These are phyloP conservation scores for Idaea biselata DNA, from an alignment of 2,888 invertebrate species.

Conservation along the genomic window DNA sequence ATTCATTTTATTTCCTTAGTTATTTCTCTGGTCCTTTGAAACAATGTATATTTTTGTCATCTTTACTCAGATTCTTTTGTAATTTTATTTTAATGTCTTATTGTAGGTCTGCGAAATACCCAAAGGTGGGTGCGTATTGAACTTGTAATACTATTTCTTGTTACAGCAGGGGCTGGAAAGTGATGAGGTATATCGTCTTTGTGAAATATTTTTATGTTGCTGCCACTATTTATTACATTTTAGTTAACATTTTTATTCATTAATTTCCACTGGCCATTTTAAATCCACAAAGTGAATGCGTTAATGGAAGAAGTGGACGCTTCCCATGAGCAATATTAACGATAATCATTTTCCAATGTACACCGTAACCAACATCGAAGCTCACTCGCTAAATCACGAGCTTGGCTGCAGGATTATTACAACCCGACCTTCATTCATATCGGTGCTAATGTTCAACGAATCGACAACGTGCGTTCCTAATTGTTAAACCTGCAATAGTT, in stretches of 20 bases:
- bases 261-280: slow-evolving; percentile 75
- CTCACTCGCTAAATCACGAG: slow-evolving; percentile 67
- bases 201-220: slow-evolving; percentile 80
- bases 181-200: slow-evolving; percentile 90
- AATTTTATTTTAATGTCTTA: slow-evolving; percentile 46
- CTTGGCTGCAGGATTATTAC: slow-evolving; percentile 46
- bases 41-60: slow-evolving; percentile 1
- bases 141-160: slow-evolving; percentile 82
- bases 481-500: background rate
- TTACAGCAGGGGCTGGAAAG: slow-evolving; percentile 95
- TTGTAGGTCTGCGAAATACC: slow-evolving; percentile 62
- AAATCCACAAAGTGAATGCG: slow-evolving; percentile 72
- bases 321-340: slow-evolving; percentile 67
- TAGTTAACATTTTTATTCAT: slow-evolving; percentile 75
- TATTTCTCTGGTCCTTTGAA: slow-evolving; percentile 5
- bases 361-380: slow-evolving; percentile 58
- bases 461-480: slow-evolving; percentile 4
- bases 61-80: slow-evolving; percentile 42
- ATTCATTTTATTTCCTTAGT: background rate
- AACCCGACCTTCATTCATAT: slow-evolving; percentile 21
- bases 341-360: slow-evolving; percentile 58
- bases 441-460: slow-evolving; percentile 19
- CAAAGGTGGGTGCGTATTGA: slow-evolving; percentile 80
- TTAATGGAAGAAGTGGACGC: slow-evolving; percentile 78
- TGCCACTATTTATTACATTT: slow-evolving; percentile 78